Evolutionary conservation across 2,113 vertebrate genomes (phyloP), one percentile per base, ranked within the genome.

Genomic region (Pelodiscus sinensis): DNA sequence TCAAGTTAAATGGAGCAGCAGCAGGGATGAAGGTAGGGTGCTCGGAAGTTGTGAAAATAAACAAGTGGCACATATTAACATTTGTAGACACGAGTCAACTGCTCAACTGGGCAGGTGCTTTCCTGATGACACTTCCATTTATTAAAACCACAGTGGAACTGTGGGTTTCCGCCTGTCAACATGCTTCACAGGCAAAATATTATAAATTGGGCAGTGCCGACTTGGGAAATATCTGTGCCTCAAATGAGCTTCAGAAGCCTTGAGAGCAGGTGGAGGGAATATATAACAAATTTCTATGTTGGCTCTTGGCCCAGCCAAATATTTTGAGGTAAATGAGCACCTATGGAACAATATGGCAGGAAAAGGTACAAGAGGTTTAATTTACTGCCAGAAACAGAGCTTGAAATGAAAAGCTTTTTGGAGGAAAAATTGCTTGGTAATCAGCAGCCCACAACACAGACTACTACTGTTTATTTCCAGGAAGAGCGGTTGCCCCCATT

Each of bases 1-100:
- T 91, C 91, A 94, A 92, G 86, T 60, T 85, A 83, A 95, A 94
- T 12, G 88, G 83, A n/a, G 55, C 19, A 89, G 87, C 94, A 95
- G 93, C 38, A 0, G 79, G 93, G 89, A 65, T 82, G 77, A 10
- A 65, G 60, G n/a, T 55, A 35, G 54, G 89, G 31, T 35, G 50
- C 58, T 83, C 60, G 85, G 79, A 88, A 89, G 55, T 10, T 1
- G 4, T 84, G 78, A 93, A 94, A 95, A 86, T 90, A 94, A 96
- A 94, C 5, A 12, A 84, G 79, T 1, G 9, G 80, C 87, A 51
- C 82, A 9, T 10, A 9, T 80, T 8, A 11, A 81, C 19, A 9
- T 60, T 88, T 87, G 24, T 80, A 50, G 80, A 82, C 84, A 84
- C 68, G 25, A 77, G 38, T 31, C 31, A 54, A 65, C 56, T 51